phyloP scores from a whole-genome alignment of 2,113 vertebrate species.

The Atherinomorus stipes region DNA sequence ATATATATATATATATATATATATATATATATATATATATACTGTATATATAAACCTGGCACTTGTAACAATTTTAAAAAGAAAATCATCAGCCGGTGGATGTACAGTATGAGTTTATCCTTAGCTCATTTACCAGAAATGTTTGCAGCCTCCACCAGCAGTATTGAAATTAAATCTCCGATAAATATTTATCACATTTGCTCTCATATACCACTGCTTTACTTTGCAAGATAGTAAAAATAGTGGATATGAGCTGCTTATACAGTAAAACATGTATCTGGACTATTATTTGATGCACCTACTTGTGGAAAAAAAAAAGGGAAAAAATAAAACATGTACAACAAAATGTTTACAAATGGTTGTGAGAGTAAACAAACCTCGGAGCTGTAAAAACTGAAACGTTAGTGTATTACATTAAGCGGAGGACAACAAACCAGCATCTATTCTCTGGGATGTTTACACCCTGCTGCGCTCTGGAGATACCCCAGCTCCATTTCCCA shows the following conservation, averaged over 20 bases:
- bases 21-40: no score
- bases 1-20: no score
- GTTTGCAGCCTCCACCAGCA: background rate
- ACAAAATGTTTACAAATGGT: slow-evolving; percentile 44
- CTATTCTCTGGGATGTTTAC: slow-evolving; percentile 7
- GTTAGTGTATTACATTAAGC: background rate
- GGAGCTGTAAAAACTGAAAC: slow-evolving; percentile 1
- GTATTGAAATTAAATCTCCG: slow-evolving; percentile 16
- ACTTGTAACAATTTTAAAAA: no score
- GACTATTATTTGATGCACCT: slow-evolving; percentile 55
- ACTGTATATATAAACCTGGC: no score
- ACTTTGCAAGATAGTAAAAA: slow-evolving; percentile 24
- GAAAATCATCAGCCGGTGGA: no score
- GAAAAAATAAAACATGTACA: slow-evolving; percentile 13
- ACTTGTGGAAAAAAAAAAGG: background rate
- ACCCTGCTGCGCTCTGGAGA: slow-evolving; percentile 2
- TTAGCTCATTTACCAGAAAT: background rate
- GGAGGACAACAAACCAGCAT: background rate
- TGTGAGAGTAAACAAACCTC: slow-evolving; percentile 41
- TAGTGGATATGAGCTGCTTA: slow-evolving; percentile 21
- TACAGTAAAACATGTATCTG: slow-evolving; percentile 37
- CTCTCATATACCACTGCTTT: slow-evolving; percentile 13
- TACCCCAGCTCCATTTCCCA: background rate
- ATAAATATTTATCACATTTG: slow-evolving; percentile 55
- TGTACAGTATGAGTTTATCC: no score